Conservation (phyloP, 2,888 invertebrate species). For the Tetranychus piercei region DNA sequence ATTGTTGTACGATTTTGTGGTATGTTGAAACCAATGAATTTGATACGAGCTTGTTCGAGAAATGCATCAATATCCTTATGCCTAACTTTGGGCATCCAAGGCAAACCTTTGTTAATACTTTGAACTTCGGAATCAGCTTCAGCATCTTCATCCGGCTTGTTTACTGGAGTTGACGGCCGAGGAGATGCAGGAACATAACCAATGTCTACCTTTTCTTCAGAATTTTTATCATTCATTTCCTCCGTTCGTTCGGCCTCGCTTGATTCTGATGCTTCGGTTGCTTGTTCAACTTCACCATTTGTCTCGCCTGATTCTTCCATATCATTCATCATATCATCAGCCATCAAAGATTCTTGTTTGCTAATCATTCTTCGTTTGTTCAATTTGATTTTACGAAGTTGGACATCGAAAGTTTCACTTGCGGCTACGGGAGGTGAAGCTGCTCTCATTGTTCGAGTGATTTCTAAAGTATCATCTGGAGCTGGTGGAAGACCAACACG, state of each 20-base stretch:
- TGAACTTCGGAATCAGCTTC: neutral
- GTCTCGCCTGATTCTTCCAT: slow-evolving; percentile 38
- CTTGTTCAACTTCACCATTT: slow-evolving; percentile 39
- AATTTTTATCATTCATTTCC: slow-evolving; percentile 20
- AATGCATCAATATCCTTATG: slow-evolving; percentile 83
- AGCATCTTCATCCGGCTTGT: slow-evolving; percentile 3
- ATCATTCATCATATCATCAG: neutral
- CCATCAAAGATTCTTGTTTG: slow-evolving; percentile 62
- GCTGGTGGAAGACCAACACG: slow-evolving; percentile 52
- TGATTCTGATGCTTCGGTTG: slow-evolving; percentile 34
- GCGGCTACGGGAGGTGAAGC: slow-evolving; percentile 86
- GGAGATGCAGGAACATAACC: slow-evolving; percentile 39
- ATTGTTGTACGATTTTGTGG: slow-evolving; percentile 61
- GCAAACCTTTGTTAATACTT: slow-evolving; percentile 43
- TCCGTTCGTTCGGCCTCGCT: slow-evolving; percentile 31
- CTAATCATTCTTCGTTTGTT: slow-evolving; percentile 46
- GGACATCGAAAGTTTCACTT: slow-evolving; percentile 66
- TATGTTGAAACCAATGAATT: slow-evolving; percentile 87
- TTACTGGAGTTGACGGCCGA: slow-evolving; percentile 32
- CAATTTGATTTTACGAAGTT: slow-evolving; percentile 45
- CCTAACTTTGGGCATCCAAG: slow-evolving; percentile 89
- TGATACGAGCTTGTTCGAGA: slow-evolving; percentile 68
- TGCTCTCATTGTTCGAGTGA: slow-evolving; percentile 79
- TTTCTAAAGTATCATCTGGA: slow-evolving; percentile 80
- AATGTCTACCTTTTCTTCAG: slow-evolving; percentile 28